Evolutionary conservation across 1,140 invertebrate species (phyloP).

Genomic region (Paramacrobiotus metropolitanus): DNA sequence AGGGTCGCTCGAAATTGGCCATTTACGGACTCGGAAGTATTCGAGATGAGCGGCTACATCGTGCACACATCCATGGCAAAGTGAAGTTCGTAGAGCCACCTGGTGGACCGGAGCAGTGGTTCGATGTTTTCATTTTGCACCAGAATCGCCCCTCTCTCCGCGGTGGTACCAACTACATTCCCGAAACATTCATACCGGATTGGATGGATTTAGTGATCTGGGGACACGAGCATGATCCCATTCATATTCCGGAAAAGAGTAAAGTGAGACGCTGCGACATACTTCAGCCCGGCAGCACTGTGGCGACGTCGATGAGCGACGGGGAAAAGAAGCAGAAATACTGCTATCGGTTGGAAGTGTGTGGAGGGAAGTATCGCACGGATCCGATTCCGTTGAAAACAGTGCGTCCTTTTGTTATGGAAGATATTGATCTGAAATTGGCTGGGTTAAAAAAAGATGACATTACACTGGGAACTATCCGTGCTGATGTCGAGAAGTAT

Average conservation of each 20-base stretch:
- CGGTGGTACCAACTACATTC: slow-evolving; percentile 52
- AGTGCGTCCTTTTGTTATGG: slow-evolving; percentile 49
- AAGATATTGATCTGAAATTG: slow-evolving; percentile 25
- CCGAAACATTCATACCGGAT: slow-evolving; percentile 54
- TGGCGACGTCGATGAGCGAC: slow-evolving; percentile 70
- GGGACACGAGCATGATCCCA: slow-evolving; percentile 96
- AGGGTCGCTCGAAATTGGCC: slow-evolving; percentile 58
- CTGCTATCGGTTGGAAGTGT: slow-evolving; percentile 51
- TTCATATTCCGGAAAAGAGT: slow-evolving; percentile 42
- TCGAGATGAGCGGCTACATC: slow-evolving; percentile 62
- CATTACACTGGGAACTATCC: slow-evolving; percentile 16
- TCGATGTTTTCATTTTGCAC: slow-evolving; percentile 80
- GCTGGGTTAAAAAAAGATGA: slow-evolving; percentile 15
- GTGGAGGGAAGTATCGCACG: slow-evolving; percentile 4
- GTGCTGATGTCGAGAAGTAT: slow-evolving; percentile 24
- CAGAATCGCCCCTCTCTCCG: slow-evolving; percentile 62
- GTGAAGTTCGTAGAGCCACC: slow-evolving; percentile 41
- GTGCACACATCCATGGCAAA: slow-evolving; percentile 42
- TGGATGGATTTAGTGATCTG: slow-evolving; percentile 80
- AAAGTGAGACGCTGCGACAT: slow-evolving; percentile 41
- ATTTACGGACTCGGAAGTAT: slow-evolving; percentile 83
- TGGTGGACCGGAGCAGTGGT: slow-evolving; percentile 40
- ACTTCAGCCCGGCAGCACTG: slow-evolving; percentile 76
- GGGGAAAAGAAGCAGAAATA: slow-evolving; percentile 67
- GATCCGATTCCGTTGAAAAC: slow-evolving; percentile 46